phyloP scores from a whole-genome alignment of 2,797 vertebrate genomes.

The Hippoglossus hippoglossus region DNA sequence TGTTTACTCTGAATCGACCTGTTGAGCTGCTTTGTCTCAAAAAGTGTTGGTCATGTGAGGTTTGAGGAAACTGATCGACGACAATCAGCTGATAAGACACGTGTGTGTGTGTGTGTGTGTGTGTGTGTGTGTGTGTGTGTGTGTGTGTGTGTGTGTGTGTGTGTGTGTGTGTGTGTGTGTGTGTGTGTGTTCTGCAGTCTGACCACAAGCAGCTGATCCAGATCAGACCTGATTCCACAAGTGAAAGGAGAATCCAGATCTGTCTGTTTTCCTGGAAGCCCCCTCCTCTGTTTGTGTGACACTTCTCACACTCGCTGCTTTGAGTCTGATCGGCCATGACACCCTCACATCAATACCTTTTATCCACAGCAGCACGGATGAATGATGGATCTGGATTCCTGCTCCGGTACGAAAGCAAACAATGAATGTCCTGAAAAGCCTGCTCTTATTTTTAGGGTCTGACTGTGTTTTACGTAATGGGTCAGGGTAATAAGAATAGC shows the following conservation, averaged over 20 bases:
- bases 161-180: too few species aligned
- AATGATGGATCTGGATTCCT: slow-evolving; percentile 55
- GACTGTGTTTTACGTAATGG: slow-evolving; percentile 76
- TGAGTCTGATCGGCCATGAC: background rate
- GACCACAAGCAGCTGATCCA: background rate
- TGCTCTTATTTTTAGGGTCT: slow-evolving; percentile 77
- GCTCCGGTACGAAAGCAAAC: slow-evolving; percentile 74
- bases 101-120: too few species aligned
- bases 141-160: too few species aligned
- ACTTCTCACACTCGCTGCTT: background rate
- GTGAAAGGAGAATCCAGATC: background rate
- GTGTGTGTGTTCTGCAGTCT: background rate
- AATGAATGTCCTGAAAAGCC: slow-evolving; percentile 74
- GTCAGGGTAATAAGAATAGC: slow-evolving; percentile 75
- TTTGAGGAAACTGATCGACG: background rate
- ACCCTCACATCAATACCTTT: slow-evolving; percentile 38
- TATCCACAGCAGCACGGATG: slow-evolving; percentile 40
- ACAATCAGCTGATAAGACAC: background rate
- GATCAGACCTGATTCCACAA: background rate
- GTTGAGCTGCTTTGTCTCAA: too few species aligned
- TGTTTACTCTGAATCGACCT: too few species aligned
- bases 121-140: too few species aligned
- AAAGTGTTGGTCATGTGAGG: too few species aligned
- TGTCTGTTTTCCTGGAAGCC: background rate
- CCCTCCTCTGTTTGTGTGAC: background rate